Percentiles rank a stretch among this genome's conserved stretches.
Conservation (phyloP, 2,888 invertebrate species). For the Lycaena phlaeas region DNA sequence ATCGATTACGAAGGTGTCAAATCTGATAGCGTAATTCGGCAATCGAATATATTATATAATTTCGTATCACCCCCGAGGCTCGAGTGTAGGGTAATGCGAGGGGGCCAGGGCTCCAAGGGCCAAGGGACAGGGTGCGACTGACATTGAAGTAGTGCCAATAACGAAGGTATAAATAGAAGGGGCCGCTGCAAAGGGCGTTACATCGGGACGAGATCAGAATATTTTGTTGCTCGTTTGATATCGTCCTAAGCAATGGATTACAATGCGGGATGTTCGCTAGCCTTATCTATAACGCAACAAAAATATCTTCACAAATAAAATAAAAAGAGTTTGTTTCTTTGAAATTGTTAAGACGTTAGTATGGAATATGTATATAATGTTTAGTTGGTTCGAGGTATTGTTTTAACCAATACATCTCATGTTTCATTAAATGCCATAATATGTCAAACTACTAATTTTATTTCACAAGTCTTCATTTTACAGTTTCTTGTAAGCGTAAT, state of each 20-base stretch:
- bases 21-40: constrained; percentile 56
- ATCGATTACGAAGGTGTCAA: constrained; percentile 37
- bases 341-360: no score
- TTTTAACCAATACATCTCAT: no score
- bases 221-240: constrained; percentile 53
- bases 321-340: no score
- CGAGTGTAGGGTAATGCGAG: constrained; percentile 23
- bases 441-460: no score
- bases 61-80: constrained; percentile 29
- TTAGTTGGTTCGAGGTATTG: no score
- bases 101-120: constrained; percentile 16
- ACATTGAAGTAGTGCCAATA: constrained; percentile 75
- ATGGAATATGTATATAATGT: no score
- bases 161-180: constrained; percentile 71
- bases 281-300: background rate
- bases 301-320: no score
- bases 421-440: no score
- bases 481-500: no score
- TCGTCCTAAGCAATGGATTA: constrained; percentile 66
- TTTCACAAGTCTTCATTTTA: no score
- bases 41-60: constrained; percentile 67
- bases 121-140: constrained; percentile 69
- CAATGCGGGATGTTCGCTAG: constrained; percentile 50
- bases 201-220: constrained; percentile 69
- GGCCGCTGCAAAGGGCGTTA: constrained; percentile 64